These are phyloP conservation scores for Camptogramma bilineatum DNA, from an alignment of 2,888 invertebrate genomes.

Conservation along the genomic window DNA sequence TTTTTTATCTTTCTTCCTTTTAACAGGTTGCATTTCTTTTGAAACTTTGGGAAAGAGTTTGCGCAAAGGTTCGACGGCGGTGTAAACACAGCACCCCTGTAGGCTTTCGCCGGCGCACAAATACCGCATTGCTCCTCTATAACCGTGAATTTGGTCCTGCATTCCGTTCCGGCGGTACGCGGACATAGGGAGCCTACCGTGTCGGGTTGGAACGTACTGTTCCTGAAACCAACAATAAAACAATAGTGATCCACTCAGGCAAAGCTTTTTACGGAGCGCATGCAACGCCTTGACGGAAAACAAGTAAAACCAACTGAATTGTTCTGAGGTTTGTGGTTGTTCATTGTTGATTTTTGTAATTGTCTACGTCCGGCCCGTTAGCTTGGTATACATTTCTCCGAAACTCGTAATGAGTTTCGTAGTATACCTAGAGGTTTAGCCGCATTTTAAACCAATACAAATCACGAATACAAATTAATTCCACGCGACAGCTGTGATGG, in stretches of 20 bases:
- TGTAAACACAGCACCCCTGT: conserved; percentile 57
- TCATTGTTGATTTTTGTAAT: conserved; percentile 26
- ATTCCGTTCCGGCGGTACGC: conserved; percentile 75
- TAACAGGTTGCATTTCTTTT: conserved; percentile 65
- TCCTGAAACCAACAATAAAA: conserved; percentile 80
- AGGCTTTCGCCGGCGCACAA: conserved; percentile 59
- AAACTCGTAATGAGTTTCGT: conserved; percentile 9
- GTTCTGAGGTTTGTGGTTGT: conserved; percentile 25
- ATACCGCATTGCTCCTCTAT: conserved; percentile 71
- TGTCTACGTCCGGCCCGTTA: conserved; percentile 9
- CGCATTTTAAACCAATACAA: conserved; percentile 15
- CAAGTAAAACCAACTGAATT: conserved; percentile 30
- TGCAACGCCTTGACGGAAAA: conserved; percentile 22
- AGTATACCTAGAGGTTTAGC: conserved; percentile 17
- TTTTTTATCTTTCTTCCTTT: conserved; percentile 62
- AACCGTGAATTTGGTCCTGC: conserved; percentile 77
- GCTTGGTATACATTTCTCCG: conserved; percentile 8
- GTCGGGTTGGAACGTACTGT: conserved; percentile 76
- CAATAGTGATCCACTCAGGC: conserved; percentile 47
- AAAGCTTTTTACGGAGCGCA: conserved; percentile 35
- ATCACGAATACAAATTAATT: conserved; percentile 24
- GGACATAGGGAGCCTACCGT: conserved; percentile 72
- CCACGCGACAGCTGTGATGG: conserved; percentile 9
- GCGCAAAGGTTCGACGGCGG: conserved; percentile 65
- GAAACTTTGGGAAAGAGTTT: conserved; percentile 65